These are phyloP conservation scores for Limosa lapponica DNA, from an alignment of 2,797 vertebrate species.

Conservation along the genomic window DNA sequence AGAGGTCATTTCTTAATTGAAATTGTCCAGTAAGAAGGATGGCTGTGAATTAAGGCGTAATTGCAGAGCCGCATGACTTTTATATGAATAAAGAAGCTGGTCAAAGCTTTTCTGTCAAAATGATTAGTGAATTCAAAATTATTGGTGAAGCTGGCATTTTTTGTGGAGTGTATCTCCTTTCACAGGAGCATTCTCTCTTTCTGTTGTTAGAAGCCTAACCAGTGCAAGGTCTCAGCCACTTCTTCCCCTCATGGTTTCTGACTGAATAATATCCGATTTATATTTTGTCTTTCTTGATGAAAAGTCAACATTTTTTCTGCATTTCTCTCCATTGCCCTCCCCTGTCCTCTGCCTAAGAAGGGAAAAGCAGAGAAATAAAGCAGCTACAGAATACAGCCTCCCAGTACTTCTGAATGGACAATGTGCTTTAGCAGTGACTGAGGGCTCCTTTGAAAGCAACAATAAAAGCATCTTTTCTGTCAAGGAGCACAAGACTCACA, in stretches of 20 bases:
- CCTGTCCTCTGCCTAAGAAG: not conserved
- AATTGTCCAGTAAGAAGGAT: slow-evolving; percentile 36
- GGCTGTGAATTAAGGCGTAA: not conserved
- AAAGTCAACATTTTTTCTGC: not conserved
- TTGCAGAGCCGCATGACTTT: not conserved
- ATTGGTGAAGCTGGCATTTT: not conserved
- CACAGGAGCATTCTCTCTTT: not conserved
- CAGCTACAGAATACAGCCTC: not conserved
- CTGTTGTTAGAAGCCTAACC: not conserved
- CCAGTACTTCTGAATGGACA: slow-evolving; percentile 34
- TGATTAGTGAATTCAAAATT: not conserved
- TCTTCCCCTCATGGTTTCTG: not conserved
- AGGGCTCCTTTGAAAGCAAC: slow-evolving; percentile 50
- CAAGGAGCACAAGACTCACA: not conserved
- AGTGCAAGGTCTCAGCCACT: not conserved
- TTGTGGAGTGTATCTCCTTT: not conserved
- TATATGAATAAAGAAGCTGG: not conserved
- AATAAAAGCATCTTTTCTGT: slow-evolving; percentile 56
- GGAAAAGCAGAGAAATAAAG: not conserved
- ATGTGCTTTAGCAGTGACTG: slow-evolving; percentile 34
- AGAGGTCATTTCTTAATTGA: slow-evolving; percentile 44
- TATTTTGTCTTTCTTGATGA: not conserved
- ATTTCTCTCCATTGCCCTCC: not conserved
- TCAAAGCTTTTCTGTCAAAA: slow-evolving; percentile 19
- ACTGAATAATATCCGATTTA: not conserved